These are phyloP conservation scores for Hyperoplus immaculatus DNA, from an alignment of 2,797 vertebrate species.

Conservation along the genomic window DNA sequence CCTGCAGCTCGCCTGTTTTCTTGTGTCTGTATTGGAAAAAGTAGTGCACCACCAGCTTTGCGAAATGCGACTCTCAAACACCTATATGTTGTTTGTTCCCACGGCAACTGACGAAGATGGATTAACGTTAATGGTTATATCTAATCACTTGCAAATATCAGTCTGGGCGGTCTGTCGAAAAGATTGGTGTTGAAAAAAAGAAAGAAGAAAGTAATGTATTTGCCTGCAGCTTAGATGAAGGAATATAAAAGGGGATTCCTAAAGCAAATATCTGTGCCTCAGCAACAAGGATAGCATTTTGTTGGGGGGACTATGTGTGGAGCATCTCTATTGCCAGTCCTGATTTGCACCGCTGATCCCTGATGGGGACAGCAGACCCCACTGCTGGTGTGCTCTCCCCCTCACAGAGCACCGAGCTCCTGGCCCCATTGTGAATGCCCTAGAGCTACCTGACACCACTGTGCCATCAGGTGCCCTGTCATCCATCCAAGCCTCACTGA, in stretches of 20 bases:
- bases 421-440: constrained; percentile 64
- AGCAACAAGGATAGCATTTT: constrained; percentile 48
- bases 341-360: constrained; percentile 72
- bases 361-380: constrained; percentile 66
- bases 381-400: constrained; percentile 42
- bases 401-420: constrained; percentile 30
- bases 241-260: constrained; percentile 40
- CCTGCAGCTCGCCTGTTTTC: constrained; percentile 34
- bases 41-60: constrained; percentile 41
- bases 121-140: constrained; percentile 59
- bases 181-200: constrained; percentile 56
- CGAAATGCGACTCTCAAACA: constrained; percentile 21
- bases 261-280: constrained; percentile 22
- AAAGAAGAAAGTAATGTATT: constrained; percentile 45
- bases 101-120: constrained; percentile 57
- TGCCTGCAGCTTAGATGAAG: constrained; percentile 45
- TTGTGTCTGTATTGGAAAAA: constrained; percentile 49
- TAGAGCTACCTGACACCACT: constrained; percentile 75
- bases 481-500: constrained; percentile 74
- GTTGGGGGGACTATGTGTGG: constrained; percentile 25
- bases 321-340: constrained; percentile 67
- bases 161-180: constrained; percentile 37
- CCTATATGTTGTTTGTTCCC: constrained; percentile 47
- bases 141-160: constrained; percentile 54
- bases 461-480: constrained; percentile 75